Evolutionary conservation across 2,113 vertebrate genomes (phyloP), one percentile per base, ranked within the genome.

Genomic region (Chaetodon auriga): DNA sequence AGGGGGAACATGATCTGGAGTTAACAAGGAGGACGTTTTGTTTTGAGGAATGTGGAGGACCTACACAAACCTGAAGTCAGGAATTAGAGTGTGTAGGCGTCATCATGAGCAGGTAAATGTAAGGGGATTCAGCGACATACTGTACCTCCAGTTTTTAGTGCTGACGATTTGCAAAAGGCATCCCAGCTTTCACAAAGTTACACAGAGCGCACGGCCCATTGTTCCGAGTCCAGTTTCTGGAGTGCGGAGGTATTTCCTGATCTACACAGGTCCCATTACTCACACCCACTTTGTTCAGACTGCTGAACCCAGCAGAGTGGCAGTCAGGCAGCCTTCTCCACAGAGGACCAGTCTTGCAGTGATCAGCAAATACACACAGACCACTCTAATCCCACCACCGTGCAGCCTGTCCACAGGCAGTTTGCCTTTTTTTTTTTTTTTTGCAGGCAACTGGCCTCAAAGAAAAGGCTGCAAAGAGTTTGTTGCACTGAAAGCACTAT

Each of bases 301-400:
- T 95, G 94, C 94, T 95, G 95, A 95, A 94, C 87, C 89, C 93
- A 95, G 92, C 92, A 93, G 92, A 93, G 93, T 90, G 75, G 77
- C 83, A 75, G 88, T 87, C 90, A 91, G 89, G 75, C 85, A 78
- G 89, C 88, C 87, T 89, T 91, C 87, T 90, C 89, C 86, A 83
- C 87, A 89, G 87, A 88, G 87, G 62, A 72, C 80, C 88, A 79
- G 80, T 93, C 85, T 88, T 90, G 90, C 94, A 92, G 84, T 76
- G 80, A 90, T 95, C 95, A 95, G 94, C 94, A 95, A 92, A 94
- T 91, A 85, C 87, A 91, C 65, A 91, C 65, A 82, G 75, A 74
- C 84, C 49, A 21, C 88, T 87, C 89, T 95, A 95, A 96, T 96
- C 94, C 95, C 77, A 68, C 82, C 63, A 68, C 81, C 77, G 86